Percentiles rank a stretch among this genome's conserved stretches.
phyloP scores from a whole-genome alignment of 1,140 invertebrate genomes.

The Mizuhopecten yessoensis region DNA sequence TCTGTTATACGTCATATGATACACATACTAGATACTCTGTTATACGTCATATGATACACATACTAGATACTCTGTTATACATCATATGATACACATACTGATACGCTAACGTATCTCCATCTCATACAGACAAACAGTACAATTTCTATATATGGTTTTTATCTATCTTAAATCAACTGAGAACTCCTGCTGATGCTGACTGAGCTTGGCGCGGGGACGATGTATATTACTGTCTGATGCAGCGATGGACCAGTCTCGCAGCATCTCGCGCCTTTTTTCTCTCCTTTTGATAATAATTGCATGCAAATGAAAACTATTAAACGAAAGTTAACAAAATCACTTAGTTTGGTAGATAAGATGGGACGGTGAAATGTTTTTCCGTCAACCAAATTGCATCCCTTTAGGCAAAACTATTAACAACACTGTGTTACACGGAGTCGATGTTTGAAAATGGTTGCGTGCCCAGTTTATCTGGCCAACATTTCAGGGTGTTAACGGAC shows the following conservation, averaged over 20 bases:
- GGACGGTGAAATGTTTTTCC: conserved; percentile 32
- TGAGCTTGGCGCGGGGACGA: not conserved
- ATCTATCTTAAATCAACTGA: not conserved
- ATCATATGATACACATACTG: too few relatives aligned
- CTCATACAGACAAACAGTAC: not conserved
- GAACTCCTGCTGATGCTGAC: not conserved
- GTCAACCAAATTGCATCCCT: conserved; percentile 32
- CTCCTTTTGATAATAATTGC: conserved; percentile 35
- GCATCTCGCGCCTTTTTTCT: not conserved
- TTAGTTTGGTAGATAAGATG: conserved; percentile 34
- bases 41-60: too few relatives aligned
- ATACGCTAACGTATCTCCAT: not conserved
- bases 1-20: too few relatives aligned
- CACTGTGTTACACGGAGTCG: not conserved
- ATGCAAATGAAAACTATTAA: conserved; percentile 28
- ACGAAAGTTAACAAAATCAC: conserved; percentile 34
- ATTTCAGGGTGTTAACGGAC: not conserved
- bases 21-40: too few relatives aligned
- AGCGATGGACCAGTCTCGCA: not conserved
- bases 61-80: too few relatives aligned
- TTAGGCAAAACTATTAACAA: conserved; percentile 30
- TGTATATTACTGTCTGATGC: too few relatives aligned
- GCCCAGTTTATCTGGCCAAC: conserved; percentile 22
- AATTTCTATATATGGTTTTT: too few relatives aligned
- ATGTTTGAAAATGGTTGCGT: conserved; percentile 7